Conservation (phyloP, 2,113 vertebrate species). For the Paramisgurnus dabryanus region DNA sequence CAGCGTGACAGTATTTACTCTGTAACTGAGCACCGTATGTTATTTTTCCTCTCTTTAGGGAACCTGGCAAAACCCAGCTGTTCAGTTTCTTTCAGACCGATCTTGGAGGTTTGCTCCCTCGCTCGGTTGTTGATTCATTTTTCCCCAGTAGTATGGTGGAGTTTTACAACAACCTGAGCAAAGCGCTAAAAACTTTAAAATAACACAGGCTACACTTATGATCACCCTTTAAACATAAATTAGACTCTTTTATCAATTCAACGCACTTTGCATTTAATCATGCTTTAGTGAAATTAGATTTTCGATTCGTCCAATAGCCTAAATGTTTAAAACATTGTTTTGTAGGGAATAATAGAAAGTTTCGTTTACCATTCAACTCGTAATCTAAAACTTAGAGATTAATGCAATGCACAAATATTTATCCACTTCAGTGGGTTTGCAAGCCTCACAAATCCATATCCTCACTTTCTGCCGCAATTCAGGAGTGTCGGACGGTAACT, state of each 20-base stretch:
- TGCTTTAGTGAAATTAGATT: neutral
- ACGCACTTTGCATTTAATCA: neutral
- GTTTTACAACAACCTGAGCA: conserved; percentile 87
- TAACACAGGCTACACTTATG: conserved; percentile 54
- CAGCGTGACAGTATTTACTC: neutral
- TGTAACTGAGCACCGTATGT: neutral
- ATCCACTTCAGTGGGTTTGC: neutral
- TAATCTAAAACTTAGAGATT: neutral
- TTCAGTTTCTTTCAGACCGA: conserved; percentile 94
- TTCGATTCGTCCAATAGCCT: conserved; percentile 19
- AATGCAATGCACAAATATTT: neutral
- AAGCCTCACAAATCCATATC: neutral
- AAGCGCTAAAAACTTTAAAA: conserved; percentile 78
- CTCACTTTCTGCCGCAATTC: neutral
- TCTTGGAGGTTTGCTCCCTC: conserved; percentile 87
- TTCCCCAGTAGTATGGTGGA: conserved; percentile 88
- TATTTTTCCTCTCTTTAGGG: conserved; percentile 67
- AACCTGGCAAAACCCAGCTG: conserved; percentile 81
- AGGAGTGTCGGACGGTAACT: neutral
- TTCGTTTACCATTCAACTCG: neutral
- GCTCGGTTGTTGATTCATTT: conserved; percentile 90
- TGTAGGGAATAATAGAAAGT: neutral
- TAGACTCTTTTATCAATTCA: neutral
- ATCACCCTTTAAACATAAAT: neutral
- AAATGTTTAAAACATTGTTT: neutral